Conservation (phyloP, 1,140 invertebrate species). For the Heliothis subflexa region DNA sequence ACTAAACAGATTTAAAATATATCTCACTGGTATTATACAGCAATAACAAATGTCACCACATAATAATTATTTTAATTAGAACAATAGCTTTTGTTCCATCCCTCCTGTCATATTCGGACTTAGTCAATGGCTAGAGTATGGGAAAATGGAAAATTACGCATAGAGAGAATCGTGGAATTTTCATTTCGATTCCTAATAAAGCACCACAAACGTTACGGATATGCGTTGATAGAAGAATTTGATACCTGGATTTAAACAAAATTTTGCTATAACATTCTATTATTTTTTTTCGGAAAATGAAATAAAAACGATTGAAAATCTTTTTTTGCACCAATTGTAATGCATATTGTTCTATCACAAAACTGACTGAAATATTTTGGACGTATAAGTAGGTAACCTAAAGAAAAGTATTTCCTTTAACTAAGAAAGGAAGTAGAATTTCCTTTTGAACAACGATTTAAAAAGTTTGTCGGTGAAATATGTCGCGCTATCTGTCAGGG, state of each 20-base stretch:
- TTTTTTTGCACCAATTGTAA: too few species aligned
- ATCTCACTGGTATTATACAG: neutral
- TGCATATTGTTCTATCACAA: too few species aligned
- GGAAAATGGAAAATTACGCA: neutral
- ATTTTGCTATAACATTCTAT: too few species aligned
- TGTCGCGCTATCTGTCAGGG: slow-evolving; percentile 18
- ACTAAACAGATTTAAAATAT: slow-evolving; percentile 5
- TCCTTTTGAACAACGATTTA: slow-evolving; percentile 13
- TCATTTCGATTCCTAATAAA: neutral
- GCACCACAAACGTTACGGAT: too few species aligned
- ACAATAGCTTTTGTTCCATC: slow-evolving; percentile 3
- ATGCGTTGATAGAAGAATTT: too few species aligned
- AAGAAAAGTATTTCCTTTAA: slow-evolving; percentile 3
- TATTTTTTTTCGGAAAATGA: too few species aligned
- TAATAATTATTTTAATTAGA: neutral
- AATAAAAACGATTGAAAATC: too few species aligned
- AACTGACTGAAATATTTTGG: too few species aligned
- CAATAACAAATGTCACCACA: neutral
- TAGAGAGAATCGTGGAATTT: too few species aligned
- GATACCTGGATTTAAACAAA: too few species aligned
- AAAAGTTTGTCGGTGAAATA: slow-evolving; percentile 30
- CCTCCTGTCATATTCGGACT: neutral
- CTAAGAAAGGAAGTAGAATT: slow-evolving; percentile 4
- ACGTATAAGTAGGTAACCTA: too few species aligned
- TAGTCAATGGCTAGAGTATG: neutral